These are phyloP conservation scores for Cephus pulcher DNA, from an alignment of 2,888 invertebrate genomes.

Conservation along the genomic window DNA sequence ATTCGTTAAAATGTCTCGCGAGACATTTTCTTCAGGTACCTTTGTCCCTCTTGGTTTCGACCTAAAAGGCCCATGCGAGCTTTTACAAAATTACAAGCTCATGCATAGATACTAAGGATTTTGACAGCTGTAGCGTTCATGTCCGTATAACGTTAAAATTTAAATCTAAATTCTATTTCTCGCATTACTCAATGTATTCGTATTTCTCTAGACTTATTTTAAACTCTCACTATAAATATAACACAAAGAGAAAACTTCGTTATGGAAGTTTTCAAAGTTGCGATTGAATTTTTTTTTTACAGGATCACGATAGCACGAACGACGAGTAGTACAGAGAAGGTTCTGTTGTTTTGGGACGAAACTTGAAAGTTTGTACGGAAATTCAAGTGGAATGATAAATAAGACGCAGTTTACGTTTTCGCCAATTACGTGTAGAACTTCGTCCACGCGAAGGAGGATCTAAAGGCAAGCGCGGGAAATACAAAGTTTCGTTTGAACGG, in stretches of 20 bases:
- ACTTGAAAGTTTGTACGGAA: not conserved
- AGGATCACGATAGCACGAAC: not conserved
- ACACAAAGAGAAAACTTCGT: not conserved
- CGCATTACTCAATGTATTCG: not conserved
- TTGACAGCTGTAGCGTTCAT: not conserved
- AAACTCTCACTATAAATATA: not conserved
- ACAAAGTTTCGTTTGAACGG: not conserved
- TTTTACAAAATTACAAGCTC: not conserved
- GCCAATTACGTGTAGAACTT: not conserved
- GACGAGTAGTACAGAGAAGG: not conserved
- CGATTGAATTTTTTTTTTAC: not conserved
- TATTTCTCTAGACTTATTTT: not conserved
- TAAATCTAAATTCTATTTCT: not conserved
- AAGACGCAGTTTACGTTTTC: not conserved
- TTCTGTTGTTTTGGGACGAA: not conserved
- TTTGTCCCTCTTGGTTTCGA: slow-evolving; percentile 13
- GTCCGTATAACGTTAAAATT: not conserved
- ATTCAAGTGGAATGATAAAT: not conserved
- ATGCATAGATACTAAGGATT: not conserved
- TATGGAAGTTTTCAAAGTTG: not conserved
- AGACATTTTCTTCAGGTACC: slow-evolving; percentile 12
- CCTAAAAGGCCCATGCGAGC: not conserved
- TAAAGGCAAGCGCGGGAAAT: not conserved
- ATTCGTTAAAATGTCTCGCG: slow-evolving; percentile 21
- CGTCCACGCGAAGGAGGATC: not conserved